Evolutionary conservation across 37 sponge, comb jelly and placozoan species (phyloP), one percentile per base, ranked within the genome.

Genomic region (Chondrosia reniformis): DNA sequence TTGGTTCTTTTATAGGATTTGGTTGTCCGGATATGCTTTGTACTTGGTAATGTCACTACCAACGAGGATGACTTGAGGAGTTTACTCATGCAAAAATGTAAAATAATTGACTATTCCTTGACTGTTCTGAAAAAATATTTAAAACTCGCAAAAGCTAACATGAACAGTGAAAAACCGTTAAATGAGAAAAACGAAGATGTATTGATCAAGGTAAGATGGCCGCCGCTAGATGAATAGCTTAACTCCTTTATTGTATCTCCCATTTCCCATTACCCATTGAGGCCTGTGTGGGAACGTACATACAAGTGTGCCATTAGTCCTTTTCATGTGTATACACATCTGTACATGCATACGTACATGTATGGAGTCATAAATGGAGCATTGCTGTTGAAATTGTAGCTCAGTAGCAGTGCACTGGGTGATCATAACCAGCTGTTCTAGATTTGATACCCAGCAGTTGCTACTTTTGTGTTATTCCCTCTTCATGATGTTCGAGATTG

Each of bases 21-120:
- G 10, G 63, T 84, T 10, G 82, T 94, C 13, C 81, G 94, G 6
- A 62, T 94, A 58, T 87, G 94, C 73, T 94, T 90, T 80, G 81
- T 87, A 19, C 85, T 94, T 31, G 92, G 94, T 24, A 94, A 94
- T 69, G 27, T 93, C 34, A 80, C 87, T 7, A 36, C 84, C 25
- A 78, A 57, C n/a, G 79, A 84, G 40, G 58, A 76, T 19, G 61
- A 28, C 28, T 55, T 62, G 3, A 81, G 89, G 36, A 13, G 54
- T 58, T 15, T 39, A 12, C 75, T 89, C 46, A 74, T 49, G 75
- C 42, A 41, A 1, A 55, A 80, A 63, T 46, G 62, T 2, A 55
- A 61, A 24, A 46, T 84, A 15, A 59, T 67, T 30, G n/a, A 40
- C 52, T 22, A 1, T 6, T 1, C 33, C 21, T 27, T 17, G 1